These are phyloP conservation scores for Trinectes maculatus DNA, from an alignment of 2,113 vertebrate species.

Conservation along the genomic window DNA sequence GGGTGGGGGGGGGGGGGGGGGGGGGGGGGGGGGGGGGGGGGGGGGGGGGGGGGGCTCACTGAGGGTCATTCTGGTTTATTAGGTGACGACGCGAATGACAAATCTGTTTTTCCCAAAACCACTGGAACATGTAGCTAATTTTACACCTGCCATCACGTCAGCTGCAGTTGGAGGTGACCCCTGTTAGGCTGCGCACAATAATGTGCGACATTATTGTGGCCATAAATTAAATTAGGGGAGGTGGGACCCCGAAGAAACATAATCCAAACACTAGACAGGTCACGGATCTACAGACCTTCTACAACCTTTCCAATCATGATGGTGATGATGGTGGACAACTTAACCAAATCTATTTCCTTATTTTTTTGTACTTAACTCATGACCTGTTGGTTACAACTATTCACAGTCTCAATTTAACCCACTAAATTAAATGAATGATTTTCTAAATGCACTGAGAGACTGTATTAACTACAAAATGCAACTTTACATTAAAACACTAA, in stretches of 20 bases:
- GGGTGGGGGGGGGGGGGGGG: too few relatives aligned
- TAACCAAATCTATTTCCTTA: too few relatives aligned
- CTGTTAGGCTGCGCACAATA: background rate
- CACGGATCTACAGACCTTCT: too few relatives aligned
- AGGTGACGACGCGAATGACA: too few relatives aligned
- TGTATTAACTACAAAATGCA: background rate
- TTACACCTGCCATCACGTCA: too few relatives aligned
- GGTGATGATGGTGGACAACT: too few relatives aligned
- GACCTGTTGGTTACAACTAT: background rate
- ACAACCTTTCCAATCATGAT: too few relatives aligned
- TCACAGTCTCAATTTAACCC: background rate
- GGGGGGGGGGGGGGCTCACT: too few relatives aligned
- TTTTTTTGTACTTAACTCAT: background rate
- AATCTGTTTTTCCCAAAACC: too few relatives aligned
- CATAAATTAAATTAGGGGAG: background rate
- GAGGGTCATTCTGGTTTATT: too few relatives aligned
- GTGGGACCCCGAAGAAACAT: background rate
- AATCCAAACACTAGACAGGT: background rate
- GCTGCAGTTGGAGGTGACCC: background rate
- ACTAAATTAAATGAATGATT: background rate
- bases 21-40: too few relatives aligned
- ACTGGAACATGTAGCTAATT: too few relatives aligned
- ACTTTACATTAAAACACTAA: background rate
- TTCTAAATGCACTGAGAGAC: background rate
- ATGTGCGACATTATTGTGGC: background rate